phyloP scores from a whole-genome alignment of 2,888 invertebrate genomes.

The Flexamia atlantica region DNA sequence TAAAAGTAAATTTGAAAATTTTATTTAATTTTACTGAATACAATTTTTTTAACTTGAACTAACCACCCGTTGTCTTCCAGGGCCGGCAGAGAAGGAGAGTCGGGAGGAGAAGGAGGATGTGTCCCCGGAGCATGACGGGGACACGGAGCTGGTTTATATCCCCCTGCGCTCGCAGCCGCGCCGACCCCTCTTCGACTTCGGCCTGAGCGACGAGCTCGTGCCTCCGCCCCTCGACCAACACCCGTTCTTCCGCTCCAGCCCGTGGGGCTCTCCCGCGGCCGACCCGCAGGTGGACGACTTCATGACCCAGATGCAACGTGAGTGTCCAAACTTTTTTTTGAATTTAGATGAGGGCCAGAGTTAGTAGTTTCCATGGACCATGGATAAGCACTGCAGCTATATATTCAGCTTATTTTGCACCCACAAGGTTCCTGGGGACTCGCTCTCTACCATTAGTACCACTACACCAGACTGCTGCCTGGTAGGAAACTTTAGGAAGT shows the following conservation, averaged over 20 bases:
- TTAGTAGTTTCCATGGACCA: too few species aligned
- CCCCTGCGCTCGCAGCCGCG: constrained; percentile 15
- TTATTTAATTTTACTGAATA: too few species aligned
- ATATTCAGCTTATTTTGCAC: too few species aligned
- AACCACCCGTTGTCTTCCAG: neutral
- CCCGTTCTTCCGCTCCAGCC: constrained; percentile 43
- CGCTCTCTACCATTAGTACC: too few species aligned
- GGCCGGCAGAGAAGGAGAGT: neutral
- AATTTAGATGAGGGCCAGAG: too few species aligned
- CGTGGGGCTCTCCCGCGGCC: constrained; percentile 34
- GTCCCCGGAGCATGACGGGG: neutral
- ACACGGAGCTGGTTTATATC: neutral
- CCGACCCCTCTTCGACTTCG: neutral
- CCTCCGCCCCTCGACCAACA: constrained; percentile 36
- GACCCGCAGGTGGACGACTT: constrained; percentile 34
- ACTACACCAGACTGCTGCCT: too few species aligned
- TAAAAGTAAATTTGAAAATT: too few species aligned
- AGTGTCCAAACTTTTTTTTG: too few species aligned
- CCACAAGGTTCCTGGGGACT: too few species aligned
- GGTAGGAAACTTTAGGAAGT: too few species aligned
- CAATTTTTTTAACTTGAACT: neutral
- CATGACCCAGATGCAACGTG: constrained; percentile 58
- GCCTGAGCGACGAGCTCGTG: constrained; percentile 23
- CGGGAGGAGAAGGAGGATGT: neutral
- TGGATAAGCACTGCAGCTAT: too few species aligned